These are phyloP conservation scores for Ahaetulla prasina DNA, from an alignment of 2,113 vertebrate genomes.

Conservation along the genomic window DNA sequence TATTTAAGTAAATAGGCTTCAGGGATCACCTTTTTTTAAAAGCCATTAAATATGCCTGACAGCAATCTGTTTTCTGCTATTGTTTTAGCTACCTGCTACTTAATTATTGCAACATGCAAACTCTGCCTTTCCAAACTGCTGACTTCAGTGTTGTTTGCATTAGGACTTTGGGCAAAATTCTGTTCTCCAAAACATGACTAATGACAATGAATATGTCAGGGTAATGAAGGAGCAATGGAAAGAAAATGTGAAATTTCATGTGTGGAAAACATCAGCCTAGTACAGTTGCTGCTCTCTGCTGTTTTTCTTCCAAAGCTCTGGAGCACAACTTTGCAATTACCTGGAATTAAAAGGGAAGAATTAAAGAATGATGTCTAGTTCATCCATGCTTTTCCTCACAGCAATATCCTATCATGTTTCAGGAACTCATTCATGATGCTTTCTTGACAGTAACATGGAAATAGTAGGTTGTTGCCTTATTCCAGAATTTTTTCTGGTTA, in stretches of 20 bases:
- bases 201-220: neutral
- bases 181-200: neutral
- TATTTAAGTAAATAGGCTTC: neutral
- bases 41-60: neutral
- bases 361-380: neutral
- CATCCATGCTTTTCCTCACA: neutral
- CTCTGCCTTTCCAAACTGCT: conserved; percentile 9
- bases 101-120: conserved; percentile 13
- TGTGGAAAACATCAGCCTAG: neutral
- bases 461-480: neutral
- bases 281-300: neutral
- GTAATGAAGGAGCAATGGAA: conserved; percentile 3
- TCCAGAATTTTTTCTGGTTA: neutral
- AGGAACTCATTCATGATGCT: neutral
- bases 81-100: neutral
- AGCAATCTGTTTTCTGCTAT: neutral
- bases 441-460: neutral
- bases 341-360: neutral
- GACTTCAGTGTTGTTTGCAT: conserved; percentile 12
- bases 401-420: neutral
- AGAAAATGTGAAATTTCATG: neutral
- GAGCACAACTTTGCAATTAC: neutral
- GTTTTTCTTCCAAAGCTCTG: neutral
- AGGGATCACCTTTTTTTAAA: neutral
- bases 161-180: neutral